phyloP scores from a whole-genome alignment of 2,113 vertebrate species.

The Corydoras maculifer region DNA sequence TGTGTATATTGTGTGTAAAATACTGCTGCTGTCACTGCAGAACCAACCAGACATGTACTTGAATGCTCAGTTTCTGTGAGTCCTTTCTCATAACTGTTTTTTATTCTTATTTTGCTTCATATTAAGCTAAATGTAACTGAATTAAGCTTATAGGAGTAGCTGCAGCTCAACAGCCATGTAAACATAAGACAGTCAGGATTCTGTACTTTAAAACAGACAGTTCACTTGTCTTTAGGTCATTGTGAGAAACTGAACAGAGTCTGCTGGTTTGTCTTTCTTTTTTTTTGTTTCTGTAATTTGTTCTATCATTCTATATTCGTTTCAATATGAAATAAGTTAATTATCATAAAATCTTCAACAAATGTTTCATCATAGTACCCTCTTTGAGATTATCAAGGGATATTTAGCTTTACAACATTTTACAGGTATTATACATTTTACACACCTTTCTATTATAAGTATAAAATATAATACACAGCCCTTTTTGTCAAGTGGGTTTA shows the following conservation, averaged over 20 bases:
- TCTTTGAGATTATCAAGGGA: neutral
- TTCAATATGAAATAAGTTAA: no score
- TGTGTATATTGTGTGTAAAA: slow-evolving; percentile 30
- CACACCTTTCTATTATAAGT: no score
- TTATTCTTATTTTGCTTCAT: neutral
- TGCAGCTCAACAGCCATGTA: neutral
- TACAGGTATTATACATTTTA: neutral
- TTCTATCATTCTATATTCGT: neutral
- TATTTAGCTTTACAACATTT: neutral
- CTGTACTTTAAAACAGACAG: neutral
- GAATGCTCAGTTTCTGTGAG: slow-evolving; percentile 23
- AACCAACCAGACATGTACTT: slow-evolving; percentile 20
- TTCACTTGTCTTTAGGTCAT: neutral
- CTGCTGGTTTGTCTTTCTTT: neutral
- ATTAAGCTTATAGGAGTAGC: slow-evolving; percentile 3
- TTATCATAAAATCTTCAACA: neutral
- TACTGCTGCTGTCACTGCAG: slow-evolving; percentile 16
- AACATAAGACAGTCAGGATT: neutral
- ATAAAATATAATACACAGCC: no score
- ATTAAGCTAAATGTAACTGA: slow-evolving; percentile 5
- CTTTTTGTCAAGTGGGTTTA: no score
- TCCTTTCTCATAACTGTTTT: slow-evolving; percentile 8
- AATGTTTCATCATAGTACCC: slow-evolving; percentile 5
- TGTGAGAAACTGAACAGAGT: neutral
- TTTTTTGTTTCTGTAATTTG: neutral